These are phyloP conservation scores for Apamea monoglypha DNA, from an alignment of 2,888 invertebrate species.

Conservation along the genomic window DNA sequence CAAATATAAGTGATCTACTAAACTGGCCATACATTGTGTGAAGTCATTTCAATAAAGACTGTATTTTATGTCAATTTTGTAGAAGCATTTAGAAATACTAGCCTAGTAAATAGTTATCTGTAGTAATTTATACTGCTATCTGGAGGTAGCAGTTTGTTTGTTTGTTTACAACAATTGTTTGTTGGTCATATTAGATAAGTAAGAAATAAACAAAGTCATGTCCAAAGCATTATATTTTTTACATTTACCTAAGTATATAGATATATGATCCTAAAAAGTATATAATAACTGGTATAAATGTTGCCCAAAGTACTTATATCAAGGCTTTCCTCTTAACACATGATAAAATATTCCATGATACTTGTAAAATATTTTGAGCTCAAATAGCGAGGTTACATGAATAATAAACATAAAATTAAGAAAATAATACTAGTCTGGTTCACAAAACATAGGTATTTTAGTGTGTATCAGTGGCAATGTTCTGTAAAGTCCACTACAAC, in stretches of 20 bases:
- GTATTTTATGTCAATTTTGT: background rate
- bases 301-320: conserved; percentile 80
- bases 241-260: conserved; percentile 79
- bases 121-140: background rate
- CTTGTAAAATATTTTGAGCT: conserved; percentile 81
- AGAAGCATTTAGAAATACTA: background rate
- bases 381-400: conserved; percentile 77
- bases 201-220: conserved; percentile 64
- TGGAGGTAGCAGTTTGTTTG: no score
- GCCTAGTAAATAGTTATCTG: background rate
- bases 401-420: conserved; percentile 68
- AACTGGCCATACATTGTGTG: conserved; percentile 2
- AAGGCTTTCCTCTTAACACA: conserved; percentile 84
- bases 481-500: conserved; percentile 98
- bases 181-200: conserved; percentile 8
- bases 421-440: conserved; percentile 67
- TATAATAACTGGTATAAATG: conserved; percentile 87
- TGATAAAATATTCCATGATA: conserved; percentile 83
- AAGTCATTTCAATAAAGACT: conserved; percentile 1
- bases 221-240: conserved; percentile 80
- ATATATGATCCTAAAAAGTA: conserved; percentile 78
- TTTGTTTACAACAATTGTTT: no score
- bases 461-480: conserved; percentile 95
- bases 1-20: conserved; percentile 25
- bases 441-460: conserved; percentile 50